Percentiles rank a stretch among this genome's conserved stretches.
These are phyloP conservation scores for Sterrhoptilus dennistouni DNA, from an alignment of 2,113 vertebrate species.

Conservation along the genomic window DNA sequence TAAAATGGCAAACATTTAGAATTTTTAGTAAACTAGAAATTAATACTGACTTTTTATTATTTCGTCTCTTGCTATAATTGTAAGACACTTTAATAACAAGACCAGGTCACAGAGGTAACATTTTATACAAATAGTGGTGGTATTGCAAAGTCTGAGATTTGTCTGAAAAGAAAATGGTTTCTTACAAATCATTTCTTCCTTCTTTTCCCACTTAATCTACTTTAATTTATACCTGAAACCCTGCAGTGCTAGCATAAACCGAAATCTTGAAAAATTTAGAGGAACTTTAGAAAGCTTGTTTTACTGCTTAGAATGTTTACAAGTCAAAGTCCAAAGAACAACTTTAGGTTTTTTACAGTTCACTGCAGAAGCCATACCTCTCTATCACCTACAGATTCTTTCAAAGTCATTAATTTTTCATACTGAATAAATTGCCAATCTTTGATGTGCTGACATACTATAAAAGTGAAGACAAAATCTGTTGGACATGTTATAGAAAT, in stretches of 20 bases:
- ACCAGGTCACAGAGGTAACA: not conserved
- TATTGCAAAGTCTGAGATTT: not conserved
- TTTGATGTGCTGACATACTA: not conserved
- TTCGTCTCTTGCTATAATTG: not conserved
- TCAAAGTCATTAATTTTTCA: not conserved
- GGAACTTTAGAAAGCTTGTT: not conserved
- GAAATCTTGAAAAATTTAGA: not conserved
- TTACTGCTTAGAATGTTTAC: not conserved
- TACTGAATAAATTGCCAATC: not conserved
- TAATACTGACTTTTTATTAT: not conserved
- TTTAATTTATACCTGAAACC: not conserved
- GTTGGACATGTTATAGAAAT: not conserved
- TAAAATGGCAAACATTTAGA: not conserved
- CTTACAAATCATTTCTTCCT: not conserved
- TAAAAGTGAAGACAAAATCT: not conserved
- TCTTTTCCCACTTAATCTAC: not conserved
- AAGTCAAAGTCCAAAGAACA: not conserved
- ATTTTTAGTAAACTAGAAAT: not conserved
- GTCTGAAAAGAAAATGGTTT: not conserved
- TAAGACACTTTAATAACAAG: not conserved
- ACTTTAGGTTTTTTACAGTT: not conserved
- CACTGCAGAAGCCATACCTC: not conserved
- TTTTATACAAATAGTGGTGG: not conserved
- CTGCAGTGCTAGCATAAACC: not conserved
- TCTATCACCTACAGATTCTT: not conserved